Conservation (phyloP, 2,888 invertebrate genomes). For the Mimumesa dahlbomi region DNA sequence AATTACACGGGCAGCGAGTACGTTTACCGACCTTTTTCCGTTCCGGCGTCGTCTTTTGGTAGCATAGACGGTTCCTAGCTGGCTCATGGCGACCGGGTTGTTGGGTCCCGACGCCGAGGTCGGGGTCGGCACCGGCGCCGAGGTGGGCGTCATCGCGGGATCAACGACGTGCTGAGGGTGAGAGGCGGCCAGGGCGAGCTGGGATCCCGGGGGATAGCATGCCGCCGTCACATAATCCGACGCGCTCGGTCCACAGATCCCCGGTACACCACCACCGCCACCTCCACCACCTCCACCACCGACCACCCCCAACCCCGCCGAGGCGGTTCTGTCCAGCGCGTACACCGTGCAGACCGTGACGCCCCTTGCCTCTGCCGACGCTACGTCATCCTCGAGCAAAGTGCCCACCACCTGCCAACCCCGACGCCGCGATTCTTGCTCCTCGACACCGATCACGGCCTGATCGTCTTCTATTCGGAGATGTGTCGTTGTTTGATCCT, state of each 20-base stretch:
- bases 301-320: conserved; percentile 78
- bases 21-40: conserved; percentile 97
- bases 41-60: conserved; percentile 97
- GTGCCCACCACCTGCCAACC: conserved; percentile 56
- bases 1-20: no score
- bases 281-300: conserved; percentile 66
- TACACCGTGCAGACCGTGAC: conserved; percentile 78
- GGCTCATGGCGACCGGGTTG: conserved; percentile 86
- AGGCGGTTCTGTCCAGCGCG: conserved; percentile 78
- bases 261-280: conserved; percentile 59
- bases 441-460: no score
- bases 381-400: conserved; percentile 71
- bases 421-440: conserved; percentile 54
- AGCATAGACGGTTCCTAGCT: conserved; percentile 97
- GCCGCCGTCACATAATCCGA: conserved; percentile 73
- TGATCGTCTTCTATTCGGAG: no score
- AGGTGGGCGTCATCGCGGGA: conserved; percentile 75
- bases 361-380: conserved; percentile 78
- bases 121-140: conserved; percentile 76
- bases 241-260: conserved; percentile 74
- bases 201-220: conserved; percentile 72
- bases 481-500: conserved; percentile 34
- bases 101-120: conserved; percentile 76
- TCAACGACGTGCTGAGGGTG: conserved; percentile 70
- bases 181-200: conserved; percentile 70